Evolutionary conservation across 2,113 vertebrate genomes (phyloP).

Genomic region (Toxotes chatareus): DNA sequence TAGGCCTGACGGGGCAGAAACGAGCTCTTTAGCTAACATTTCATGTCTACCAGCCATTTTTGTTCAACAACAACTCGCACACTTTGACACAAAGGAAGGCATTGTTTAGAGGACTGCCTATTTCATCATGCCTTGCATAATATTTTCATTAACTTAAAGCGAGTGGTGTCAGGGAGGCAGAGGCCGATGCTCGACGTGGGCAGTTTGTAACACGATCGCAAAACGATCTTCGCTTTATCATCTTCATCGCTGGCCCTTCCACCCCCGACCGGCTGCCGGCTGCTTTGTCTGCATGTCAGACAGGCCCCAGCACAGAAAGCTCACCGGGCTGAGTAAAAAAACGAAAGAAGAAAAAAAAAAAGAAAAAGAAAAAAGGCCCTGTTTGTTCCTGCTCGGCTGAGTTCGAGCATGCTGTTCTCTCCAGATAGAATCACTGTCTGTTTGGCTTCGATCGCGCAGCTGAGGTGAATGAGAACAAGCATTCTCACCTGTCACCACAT

Average conservation of each 20-base stretch:
- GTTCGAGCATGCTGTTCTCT: conserved; percentile 45
- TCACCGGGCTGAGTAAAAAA: neutral
- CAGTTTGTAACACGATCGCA: conserved; percentile 30
- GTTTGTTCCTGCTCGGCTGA: conserved; percentile 60
- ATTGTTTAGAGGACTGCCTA: conserved; percentile 34
- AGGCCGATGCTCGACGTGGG: neutral
- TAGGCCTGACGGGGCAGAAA: conserved; percentile 52
- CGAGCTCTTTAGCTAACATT: conserved; percentile 28
- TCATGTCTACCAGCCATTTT: conserved; percentile 41
- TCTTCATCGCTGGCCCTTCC: conserved; percentile 20
- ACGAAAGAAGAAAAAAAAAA: no score
- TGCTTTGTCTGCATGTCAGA: conserved; percentile 63
- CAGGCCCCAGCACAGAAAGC: conserved; percentile 60
- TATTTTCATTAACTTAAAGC: neutral
- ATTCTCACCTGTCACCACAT: conserved; percentile 54
- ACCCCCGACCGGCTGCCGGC: neutral
- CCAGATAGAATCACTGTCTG: conserved; percentile 52
- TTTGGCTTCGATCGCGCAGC: conserved; percentile 29
- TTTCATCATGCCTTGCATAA: neutral
- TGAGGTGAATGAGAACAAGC: conserved; percentile 29
- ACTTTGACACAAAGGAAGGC: conserved; percentile 36
- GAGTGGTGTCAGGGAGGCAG: neutral
- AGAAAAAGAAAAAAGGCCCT: conserved; percentile 12
- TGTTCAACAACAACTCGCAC: conserved; percentile 8
- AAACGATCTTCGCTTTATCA: conserved; percentile 41